Evolutionary conservation across 2,888 invertebrate species (phyloP), one percentile per base, ranked within the genome.

Genomic region (Masnerella sp.): DNA sequence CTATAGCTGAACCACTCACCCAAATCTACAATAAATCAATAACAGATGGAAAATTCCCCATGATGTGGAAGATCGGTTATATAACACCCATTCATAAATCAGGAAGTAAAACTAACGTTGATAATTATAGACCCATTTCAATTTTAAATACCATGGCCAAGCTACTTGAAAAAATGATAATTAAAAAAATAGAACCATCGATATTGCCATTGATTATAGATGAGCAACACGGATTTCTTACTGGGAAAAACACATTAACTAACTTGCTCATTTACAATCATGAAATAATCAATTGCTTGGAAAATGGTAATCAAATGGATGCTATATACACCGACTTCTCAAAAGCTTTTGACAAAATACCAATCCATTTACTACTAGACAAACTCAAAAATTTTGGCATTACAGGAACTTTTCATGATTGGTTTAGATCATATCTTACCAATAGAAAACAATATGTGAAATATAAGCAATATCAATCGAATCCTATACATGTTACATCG

Each of bases 321-420:
- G 25, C 25, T 25, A 25, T 32, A 32, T 32, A 32, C 32, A 32
- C 32, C n/a, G 5, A 32, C n/a, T 32, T 32, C n/a, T 32, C 32
- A 32, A 32, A 47, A 8, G 32, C 17, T 9, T 32, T 47, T 18
- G 47, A 30, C n/a, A 32, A 32, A 32, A 9, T 32, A 9, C 32
- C 32, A 32, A 32, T 32, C 3, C 5, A 5, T 32, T 32, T 32
- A n/a, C n/a, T 32, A 32, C 3, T 32, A 32, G 32, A 32, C n/a
- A 32, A 32, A 34, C 34, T 34, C 9, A 8, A 11, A 11, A 34
- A 34, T 5, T 34, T 34, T 34, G 3, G 34, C 2, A 34, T 34
- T n/a, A n/a, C 34, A 5, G 34, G 34, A 0, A n/a, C 9, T 9
- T 30, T 30, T 9, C 30, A 9, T 5, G 2, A 30, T 30, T 36